These are phyloP conservation scores for Himalopsyche tibetana DNA, from an alignment of 2,888 invertebrate genomes.

Conservation along the genomic window DNA sequence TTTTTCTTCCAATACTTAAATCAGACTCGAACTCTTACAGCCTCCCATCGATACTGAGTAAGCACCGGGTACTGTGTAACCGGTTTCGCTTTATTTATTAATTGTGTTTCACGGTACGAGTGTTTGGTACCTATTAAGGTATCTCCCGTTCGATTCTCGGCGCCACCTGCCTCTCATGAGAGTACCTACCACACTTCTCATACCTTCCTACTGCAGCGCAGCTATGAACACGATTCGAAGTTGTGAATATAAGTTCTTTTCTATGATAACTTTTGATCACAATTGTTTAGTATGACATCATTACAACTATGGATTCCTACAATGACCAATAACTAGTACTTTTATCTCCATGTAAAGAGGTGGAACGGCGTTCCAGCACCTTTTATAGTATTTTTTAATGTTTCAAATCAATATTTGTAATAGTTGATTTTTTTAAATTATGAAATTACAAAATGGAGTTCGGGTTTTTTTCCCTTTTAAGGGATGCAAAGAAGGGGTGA, in stretches of 20 bases:
- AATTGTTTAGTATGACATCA: too few species aligned
- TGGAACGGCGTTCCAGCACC: too few species aligned
- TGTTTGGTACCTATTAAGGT: conserved; percentile 35
- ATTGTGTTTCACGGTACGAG: conserved; percentile 22
- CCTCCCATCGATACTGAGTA: background rate
- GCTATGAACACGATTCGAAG: background rate
- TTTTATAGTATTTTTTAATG: too few species aligned
- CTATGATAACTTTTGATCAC: too few species aligned
- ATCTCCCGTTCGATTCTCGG: conserved; percentile 41
- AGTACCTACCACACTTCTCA: background rate
- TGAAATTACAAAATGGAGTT: too few species aligned
- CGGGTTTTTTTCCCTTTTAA: too few species aligned
- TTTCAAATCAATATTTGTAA: too few species aligned
- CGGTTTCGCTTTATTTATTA: conserved; percentile 40
- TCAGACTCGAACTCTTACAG: background rate
- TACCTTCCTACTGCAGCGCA: background rate
- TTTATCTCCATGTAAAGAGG: too few species aligned
- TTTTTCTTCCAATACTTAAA: background rate
- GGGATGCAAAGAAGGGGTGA: too few species aligned
- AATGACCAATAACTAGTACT: too few species aligned
- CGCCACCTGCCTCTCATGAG: background rate
- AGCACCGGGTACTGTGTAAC: background rate
- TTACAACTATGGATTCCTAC: too few species aligned
- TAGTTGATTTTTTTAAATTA: too few species aligned
- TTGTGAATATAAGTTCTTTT: background rate